These are phyloP conservation scores for Drosophila pruinosa DNA, from an alignment of 1,140 invertebrate genomes.

Conservation along the genomic window DNA sequence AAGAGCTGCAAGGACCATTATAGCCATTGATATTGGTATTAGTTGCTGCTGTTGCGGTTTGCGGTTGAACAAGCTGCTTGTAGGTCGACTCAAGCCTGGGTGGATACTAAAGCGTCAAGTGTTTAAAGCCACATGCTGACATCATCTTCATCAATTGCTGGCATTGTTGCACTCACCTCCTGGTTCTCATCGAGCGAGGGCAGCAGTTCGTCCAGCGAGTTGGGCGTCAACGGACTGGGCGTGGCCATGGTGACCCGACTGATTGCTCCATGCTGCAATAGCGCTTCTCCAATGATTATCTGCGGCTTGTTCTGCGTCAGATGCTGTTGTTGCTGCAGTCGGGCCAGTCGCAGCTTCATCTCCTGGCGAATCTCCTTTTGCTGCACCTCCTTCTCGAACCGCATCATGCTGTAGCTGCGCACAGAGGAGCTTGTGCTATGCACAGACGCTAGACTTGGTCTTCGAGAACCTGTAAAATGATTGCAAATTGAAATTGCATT, in stretches of 20 bases:
- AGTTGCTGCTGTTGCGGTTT: constrained; percentile 21
- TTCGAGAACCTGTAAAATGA: constrained; percentile 87
- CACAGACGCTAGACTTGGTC: constrained; percentile 91
- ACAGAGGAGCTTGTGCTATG: constrained; percentile 91
- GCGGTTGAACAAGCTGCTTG: constrained; percentile 65
- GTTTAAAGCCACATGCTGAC: constrained; percentile 3
- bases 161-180: constrained; percentile 84
- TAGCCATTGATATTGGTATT: constrained; percentile 51
- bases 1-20: constrained; percentile 80
- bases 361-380: constrained; percentile 89
- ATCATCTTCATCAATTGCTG: background rate
- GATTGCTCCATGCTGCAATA: constrained; percentile 63
- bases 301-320: constrained; percentile 78
- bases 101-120: constrained; percentile 58
- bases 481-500: background rate
- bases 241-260: constrained; percentile 84
- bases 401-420: constrained; percentile 89
- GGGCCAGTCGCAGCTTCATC: constrained; percentile 88
- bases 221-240: constrained; percentile 89
- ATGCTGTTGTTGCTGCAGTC: constrained; percentile 83
- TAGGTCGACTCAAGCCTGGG: constrained; percentile 62
- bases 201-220: constrained; percentile 90
- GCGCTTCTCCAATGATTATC: constrained; percentile 78
- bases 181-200: constrained; percentile 89
- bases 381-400: constrained; percentile 90